phyloP scores from a whole-genome alignment of 2,888 invertebrate species.

The Ephialtes manifestator region DNA sequence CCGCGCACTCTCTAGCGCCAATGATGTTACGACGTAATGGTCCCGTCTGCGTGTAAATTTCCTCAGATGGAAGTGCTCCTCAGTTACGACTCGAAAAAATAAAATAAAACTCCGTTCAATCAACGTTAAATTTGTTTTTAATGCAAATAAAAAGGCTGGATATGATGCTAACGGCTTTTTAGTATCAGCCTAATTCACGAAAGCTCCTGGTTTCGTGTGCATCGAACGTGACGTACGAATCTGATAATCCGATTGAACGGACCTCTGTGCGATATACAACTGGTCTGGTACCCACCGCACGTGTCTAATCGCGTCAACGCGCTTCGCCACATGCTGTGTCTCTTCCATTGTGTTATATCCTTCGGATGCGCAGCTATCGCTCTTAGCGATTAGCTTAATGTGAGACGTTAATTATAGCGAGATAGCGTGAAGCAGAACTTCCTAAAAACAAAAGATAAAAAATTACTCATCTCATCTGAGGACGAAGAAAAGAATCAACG shows the following conservation, averaged over 20 bases:
- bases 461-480: conserved; percentile 10
- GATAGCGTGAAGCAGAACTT: conserved; percentile 18
- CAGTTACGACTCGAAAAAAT: not conserved
- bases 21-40: not conserved
- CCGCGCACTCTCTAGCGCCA: conserved; percentile 54
- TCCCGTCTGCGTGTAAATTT: not conserved
- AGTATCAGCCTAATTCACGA: conserved; percentile 21
- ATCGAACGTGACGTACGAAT: conserved; percentile 64
- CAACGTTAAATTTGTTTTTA: conserved; percentile 1
- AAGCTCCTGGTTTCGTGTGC: conserved; percentile 30
- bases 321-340: conserved; percentile 63
- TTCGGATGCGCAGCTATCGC: conserved; percentile 57
- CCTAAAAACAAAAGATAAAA: conserved; percentile 18
- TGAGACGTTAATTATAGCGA: conserved; percentile 55
- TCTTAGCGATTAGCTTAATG: conserved; percentile 51
- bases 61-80: not conserved
- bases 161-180: not conserved
- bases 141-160: not conserved
- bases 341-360: conserved; percentile 53
- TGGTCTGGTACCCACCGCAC: conserved; percentile 55
- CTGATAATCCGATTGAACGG: conserved; percentile 71
- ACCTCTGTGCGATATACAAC: conserved; percentile 61
- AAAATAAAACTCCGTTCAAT: conserved; percentile 7
- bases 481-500: conserved; percentile 1
- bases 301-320: conserved; percentile 67